These are phyloP conservation scores for Alfaro cultratus DNA, from an alignment of 2,797 vertebrate species.

Conservation along the genomic window DNA sequence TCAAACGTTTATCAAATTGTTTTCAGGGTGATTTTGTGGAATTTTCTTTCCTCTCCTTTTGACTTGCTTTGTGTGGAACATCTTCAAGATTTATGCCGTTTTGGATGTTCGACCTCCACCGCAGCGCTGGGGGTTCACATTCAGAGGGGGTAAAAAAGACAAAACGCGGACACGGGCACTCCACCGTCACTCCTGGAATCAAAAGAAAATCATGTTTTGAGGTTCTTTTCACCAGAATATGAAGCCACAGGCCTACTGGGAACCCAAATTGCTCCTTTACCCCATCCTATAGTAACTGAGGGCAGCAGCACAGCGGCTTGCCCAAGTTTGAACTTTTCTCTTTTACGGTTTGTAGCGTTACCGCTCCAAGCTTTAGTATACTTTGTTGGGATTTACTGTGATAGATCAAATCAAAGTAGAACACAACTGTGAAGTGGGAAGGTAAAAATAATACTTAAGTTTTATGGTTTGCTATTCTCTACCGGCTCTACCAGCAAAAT, in stretches of 20 bases:
- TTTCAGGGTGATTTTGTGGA: slow-evolving; percentile 45
- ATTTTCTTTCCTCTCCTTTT: not conserved
- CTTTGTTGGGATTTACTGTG: not conserved
- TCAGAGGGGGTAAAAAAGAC: slow-evolving; percentile 38
- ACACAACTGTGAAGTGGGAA: not conserved
- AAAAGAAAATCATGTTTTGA: slow-evolving; percentile 10
- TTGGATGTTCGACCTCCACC: slow-evolving; percentile 35
- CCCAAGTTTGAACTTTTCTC: not conserved
- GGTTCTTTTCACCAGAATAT: slow-evolving; percentile 16
- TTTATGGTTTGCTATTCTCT: not conserved
- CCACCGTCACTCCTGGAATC: slow-evolving; percentile 4
- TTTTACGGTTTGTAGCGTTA: not conserved
- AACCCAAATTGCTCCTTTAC: slow-evolving; percentile 24
- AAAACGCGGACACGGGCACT: not conserved
- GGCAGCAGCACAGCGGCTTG: slow-evolving; percentile 1
- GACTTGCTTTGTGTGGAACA: slow-evolving; percentile 12
- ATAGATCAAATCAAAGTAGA: not conserved
- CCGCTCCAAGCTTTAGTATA: not conserved
- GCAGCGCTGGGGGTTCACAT: slow-evolving; percentile 46
- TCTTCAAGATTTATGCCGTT: slow-evolving; percentile 47
- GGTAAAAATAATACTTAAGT: not conserved
- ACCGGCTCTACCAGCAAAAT: not conserved
- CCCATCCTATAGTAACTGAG: slow-evolving; percentile 21
- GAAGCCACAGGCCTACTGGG: slow-evolving; percentile 15
- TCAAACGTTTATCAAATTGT: slow-evolving; percentile 60